These are phyloP conservation scores for Phyllostomus hastatus DNA, from an alignment of 2,113 vertebrate genomes.

Conservation along the genomic window DNA sequence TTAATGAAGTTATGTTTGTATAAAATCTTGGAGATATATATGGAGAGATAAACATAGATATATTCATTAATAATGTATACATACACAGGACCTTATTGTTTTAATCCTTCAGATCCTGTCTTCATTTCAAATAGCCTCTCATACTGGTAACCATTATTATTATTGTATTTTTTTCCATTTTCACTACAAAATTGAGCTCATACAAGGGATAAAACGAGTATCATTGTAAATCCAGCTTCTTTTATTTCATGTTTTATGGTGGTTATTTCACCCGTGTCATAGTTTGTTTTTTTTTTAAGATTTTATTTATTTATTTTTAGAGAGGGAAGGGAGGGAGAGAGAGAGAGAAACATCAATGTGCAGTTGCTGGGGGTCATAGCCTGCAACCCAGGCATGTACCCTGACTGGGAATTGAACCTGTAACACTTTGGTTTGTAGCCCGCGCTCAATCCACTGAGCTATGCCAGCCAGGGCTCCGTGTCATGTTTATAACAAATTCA, in stretches of 20 bases:
- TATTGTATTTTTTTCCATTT: conserved; percentile 12
- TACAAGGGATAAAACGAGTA: background rate
- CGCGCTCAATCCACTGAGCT: too few species aligned
- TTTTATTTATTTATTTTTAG: too few species aligned
- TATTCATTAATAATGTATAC: background rate
- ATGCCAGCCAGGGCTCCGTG: background rate
- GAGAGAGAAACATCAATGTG: too few species aligned
- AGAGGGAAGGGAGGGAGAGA: too few species aligned
- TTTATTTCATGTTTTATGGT: background rate
- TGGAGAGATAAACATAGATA: background rate
- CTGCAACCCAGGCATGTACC: too few species aligned
- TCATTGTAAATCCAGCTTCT: background rate
- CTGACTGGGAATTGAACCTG: too few species aligned
- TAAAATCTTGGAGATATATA: background rate
- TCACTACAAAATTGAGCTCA: background rate
- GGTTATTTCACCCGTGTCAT: background rate
- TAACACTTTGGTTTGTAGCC: too few species aligned
- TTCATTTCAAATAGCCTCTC: background rate
- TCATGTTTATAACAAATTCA: background rate
- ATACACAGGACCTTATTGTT: background rate
- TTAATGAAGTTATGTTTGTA: background rate
- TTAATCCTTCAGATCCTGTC: background rate
- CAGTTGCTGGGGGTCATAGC: too few species aligned
- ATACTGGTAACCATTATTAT: background rate
- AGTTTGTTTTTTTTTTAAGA: too few species aligned